phyloP scores from a whole-genome alignment of 2,888 invertebrate species.

The Rotaria sp. region DNA sequence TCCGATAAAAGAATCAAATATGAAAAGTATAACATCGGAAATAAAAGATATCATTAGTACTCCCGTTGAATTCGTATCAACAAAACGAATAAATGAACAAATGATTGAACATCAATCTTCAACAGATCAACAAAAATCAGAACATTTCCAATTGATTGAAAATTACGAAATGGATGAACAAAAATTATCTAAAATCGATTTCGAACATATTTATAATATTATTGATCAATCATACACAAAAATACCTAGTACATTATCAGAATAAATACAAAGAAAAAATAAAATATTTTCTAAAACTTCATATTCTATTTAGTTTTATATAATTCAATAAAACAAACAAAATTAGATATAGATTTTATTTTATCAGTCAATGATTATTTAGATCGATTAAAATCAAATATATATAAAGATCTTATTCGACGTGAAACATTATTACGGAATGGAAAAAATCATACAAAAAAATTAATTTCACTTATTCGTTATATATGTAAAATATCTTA shows the following conservation, averaged over 20 bases:
- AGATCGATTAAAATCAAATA: conserved; percentile 1
- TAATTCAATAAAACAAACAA: neutral
- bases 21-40: neutral
- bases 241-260: neutral
- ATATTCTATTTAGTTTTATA: neutral
- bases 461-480: neutral
- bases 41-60: too few relatives aligned
- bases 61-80: neutral
- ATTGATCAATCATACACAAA: conserved; percentile 13
- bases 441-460: conserved; percentile 4
- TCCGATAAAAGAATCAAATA: neutral
- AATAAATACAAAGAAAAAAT: neutral
- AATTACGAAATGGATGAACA: neutral
- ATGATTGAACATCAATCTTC: neutral
- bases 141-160: neutral
- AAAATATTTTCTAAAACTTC: neutral
- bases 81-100: neutral
- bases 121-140: neutral
- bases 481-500: conserved; percentile 17
- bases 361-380: conserved; percentile 3
- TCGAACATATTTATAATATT: neutral
- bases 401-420: conserved; percentile 19
- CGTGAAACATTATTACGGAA: neutral
- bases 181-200: neutral
- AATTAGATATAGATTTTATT: conserved; percentile 24